A percentile compares a stretch with the other conserved stretches of the same genome.
Conservation (phyloP, 2,888 invertebrate species). For the Drosophila birchii region DNA sequence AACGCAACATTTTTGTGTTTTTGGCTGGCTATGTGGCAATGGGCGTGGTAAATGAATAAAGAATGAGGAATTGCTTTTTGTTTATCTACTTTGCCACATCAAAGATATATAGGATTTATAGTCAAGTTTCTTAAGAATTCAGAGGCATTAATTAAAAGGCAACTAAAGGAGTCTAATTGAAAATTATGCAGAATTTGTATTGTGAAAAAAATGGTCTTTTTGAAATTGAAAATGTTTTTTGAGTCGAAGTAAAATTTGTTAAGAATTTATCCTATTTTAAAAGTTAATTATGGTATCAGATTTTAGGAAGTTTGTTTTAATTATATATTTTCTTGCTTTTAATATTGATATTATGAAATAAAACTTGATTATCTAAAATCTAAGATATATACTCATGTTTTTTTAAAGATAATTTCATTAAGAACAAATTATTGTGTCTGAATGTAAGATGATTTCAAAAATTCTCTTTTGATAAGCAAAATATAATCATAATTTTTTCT, state of each 20-base stretch:
- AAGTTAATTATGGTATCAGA: background rate
- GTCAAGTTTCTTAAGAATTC: constrained; percentile 24
- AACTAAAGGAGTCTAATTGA: background rate
- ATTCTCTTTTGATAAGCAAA: too few relatives aligned
- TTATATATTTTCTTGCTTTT: too few relatives aligned
- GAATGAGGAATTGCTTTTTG: constrained; percentile 21
- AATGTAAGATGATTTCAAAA: too few relatives aligned
- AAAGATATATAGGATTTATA: constrained; percentile 16
- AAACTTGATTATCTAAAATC: background rate
- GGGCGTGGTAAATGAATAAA: constrained; percentile 48
- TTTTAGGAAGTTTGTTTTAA: background rate
- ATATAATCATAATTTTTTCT: background rate
- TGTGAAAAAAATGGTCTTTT: background rate
- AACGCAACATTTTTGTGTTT: constrained; percentile 10
- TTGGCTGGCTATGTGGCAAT: constrained; percentile 29
- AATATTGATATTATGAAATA: too few relatives aligned
- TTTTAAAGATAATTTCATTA: too few relatives aligned
- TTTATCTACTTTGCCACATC: constrained; percentile 38
- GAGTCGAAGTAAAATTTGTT: too few relatives aligned
- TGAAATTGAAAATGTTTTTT: background rate
- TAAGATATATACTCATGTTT: background rate
- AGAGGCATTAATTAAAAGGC: background rate
- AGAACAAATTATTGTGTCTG: too few relatives aligned
- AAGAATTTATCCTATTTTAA: background rate
- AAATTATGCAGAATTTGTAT: background rate